phyloP scores from a whole-genome alignment of 2,888 invertebrate genomes.

The Eupithecia tripunctaria region DNA sequence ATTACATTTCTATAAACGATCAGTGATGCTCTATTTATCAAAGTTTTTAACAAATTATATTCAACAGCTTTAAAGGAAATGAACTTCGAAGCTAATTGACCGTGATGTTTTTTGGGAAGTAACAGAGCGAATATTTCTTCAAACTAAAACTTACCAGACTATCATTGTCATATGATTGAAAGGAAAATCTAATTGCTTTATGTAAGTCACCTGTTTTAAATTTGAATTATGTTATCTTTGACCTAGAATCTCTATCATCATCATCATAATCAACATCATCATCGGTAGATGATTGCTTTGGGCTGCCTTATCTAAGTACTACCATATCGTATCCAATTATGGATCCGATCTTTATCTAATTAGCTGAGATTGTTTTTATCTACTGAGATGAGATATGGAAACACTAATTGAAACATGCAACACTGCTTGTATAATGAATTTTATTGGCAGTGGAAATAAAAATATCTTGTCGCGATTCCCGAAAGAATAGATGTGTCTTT shows the following conservation, averaged over 20 bases:
- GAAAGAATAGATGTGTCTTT: no score
- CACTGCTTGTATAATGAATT: background rate
- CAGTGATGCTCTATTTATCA: background rate
- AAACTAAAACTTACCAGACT: background rate
- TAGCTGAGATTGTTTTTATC: background rate
- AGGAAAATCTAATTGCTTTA: background rate
- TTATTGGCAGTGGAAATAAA: no score
- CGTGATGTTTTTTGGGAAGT: constrained; percentile 1
- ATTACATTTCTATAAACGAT: background rate
- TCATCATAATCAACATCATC: no score
- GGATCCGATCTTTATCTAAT: background rate
- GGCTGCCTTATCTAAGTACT: background rate
- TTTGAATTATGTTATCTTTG: background rate
- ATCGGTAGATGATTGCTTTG: background rate
- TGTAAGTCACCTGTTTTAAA: constrained; percentile 31
- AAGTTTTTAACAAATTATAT: background rate
- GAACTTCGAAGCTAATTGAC: background rate
- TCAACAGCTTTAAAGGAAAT: background rate
- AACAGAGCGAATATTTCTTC: background rate
- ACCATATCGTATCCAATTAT: background rate
- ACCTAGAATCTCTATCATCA: no score
- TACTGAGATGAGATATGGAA: background rate
- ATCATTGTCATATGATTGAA: background rate
- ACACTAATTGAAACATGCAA: background rate
- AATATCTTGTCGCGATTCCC: no score